phyloP scores from a whole-genome alignment of 2,797 vertebrate species.

The Phoxinus dragarum region DNA sequence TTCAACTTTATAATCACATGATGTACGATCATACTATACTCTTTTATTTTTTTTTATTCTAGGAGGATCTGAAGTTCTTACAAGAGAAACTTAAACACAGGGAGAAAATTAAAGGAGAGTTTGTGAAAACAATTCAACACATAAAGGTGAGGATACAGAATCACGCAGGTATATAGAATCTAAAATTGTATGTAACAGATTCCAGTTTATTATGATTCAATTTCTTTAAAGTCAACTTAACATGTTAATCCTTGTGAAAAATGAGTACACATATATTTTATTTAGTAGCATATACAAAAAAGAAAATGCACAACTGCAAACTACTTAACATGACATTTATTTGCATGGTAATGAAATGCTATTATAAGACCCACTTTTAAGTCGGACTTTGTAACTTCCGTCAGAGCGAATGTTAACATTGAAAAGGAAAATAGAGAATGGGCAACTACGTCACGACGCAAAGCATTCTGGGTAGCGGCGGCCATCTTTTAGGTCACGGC shows the following conservation, averaged over 20 bases:
- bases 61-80: background rate
- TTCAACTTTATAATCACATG: background rate
- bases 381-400: no score
- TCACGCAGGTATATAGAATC: background rate
- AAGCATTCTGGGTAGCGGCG: no score
- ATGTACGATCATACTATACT: background rate
- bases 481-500: no score
- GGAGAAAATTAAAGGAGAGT: background rate
- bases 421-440: no score
- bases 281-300: background rate
- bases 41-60: background rate
- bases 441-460: no score
- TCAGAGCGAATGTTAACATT: no score
- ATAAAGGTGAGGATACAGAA: background rate
- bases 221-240: background rate
- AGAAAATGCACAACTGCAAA: background rate
- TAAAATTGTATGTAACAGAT: background rate
- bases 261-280: background rate
- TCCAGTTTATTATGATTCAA: background rate
- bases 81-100: background rate
- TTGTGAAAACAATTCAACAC: slow-evolving; percentile 1
- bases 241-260: background rate
- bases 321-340: background rate
- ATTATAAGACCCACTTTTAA: no score
- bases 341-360: no score